Conservation (phyloP, 1,140 invertebrate genomes). For the Pachyrhynchus sulphureomaculatus region DNA sequence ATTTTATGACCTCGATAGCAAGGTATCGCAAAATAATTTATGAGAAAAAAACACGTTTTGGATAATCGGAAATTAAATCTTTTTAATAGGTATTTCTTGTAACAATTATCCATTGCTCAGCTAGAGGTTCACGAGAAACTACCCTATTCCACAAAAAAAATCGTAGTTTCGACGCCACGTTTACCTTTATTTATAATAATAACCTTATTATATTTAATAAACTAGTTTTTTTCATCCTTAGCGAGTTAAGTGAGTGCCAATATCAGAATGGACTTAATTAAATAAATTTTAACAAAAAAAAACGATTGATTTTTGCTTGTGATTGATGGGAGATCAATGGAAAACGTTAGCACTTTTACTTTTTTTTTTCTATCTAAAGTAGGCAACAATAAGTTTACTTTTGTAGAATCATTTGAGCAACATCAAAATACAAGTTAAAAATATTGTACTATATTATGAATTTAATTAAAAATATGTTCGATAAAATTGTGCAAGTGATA, state of each 20-base stretch:
- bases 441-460: no score
- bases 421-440: no score
- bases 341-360: neutral
- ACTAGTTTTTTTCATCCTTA: neutral
- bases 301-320: neutral
- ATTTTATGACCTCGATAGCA: no score
- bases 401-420: no score
- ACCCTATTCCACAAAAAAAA: neutral
- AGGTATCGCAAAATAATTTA: no score
- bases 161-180: neutral
- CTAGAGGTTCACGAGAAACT: no score
- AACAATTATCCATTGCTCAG: no score
- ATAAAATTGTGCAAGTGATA: no score
- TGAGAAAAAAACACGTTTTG: no score
- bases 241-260: slow-evolving; percentile 7
- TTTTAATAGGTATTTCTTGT: no score
- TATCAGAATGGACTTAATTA: neutral
- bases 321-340: slow-evolving; percentile 7
- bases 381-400: no score
- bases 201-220: neutral
- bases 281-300: neutral
- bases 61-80: neutral
- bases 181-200: neutral
- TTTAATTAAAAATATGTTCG: no score
- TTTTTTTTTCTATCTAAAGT: neutral